These are phyloP conservation scores for Chelmon rostratus DNA, from an alignment of 2,797 vertebrate species.

Conservation along the genomic window DNA sequence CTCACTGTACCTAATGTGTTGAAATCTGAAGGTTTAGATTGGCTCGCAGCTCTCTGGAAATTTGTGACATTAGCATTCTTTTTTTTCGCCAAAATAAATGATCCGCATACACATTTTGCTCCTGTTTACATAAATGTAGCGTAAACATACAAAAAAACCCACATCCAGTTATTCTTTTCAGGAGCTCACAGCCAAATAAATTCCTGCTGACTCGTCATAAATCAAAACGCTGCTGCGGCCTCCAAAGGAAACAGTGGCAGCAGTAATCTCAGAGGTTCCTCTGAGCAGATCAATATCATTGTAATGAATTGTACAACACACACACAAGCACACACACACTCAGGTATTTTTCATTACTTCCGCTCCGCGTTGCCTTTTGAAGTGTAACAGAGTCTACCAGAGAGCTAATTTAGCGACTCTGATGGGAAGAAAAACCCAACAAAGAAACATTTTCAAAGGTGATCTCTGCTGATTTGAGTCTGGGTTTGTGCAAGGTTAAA, in stretches of 20 bases:
- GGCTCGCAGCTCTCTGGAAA: background rate
- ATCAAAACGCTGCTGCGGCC: constrained; percentile 58
- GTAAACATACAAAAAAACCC: constrained; percentile 13
- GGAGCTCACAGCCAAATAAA: constrained; percentile 32
- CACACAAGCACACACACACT: constrained; percentile 52
- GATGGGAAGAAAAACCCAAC: constrained; percentile 52
- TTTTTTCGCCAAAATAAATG: background rate
- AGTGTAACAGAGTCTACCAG: constrained; percentile 59
- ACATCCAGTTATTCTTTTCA: constrained; percentile 4
- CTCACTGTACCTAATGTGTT: background rate
- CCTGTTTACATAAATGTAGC: constrained; percentile 1
- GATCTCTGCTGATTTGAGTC: constrained; percentile 53
- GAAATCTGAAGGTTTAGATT: background rate
- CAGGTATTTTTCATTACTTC: constrained; percentile 73
- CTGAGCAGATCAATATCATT: constrained; percentile 71
- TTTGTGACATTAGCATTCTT: background rate
- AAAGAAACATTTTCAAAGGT: constrained; percentile 54
- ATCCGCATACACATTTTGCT: background rate
- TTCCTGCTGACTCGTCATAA: constrained; percentile 69
- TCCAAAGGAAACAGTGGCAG: constrained; percentile 59
- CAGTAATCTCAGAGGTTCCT: constrained; percentile 57
- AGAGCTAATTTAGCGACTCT: constrained; percentile 63
- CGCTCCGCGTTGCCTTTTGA: constrained; percentile 58
- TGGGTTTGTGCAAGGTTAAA: constrained; percentile 51
- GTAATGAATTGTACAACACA: constrained; percentile 70